These are phyloP conservation scores for Drosophila sp. DNA, from an alignment of 1,140 invertebrate species.

Conservation along the genomic window DNA sequence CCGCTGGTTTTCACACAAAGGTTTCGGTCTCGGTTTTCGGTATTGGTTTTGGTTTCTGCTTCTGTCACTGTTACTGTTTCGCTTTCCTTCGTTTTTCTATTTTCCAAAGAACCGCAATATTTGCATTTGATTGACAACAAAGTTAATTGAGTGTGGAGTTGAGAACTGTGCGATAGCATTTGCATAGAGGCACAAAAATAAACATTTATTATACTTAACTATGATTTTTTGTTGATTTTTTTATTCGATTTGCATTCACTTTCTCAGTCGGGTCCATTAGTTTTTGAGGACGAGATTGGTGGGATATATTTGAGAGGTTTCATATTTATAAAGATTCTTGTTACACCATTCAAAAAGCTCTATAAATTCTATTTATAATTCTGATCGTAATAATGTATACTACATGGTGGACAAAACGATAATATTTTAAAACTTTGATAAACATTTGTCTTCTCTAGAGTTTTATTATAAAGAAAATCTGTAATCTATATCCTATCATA, in stretches of 20 bases:
- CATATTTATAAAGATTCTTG: no score
- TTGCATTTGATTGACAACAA: slow-evolving; percentile 81
- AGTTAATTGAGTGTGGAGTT: slow-evolving; percentile 77
- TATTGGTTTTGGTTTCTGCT: neutral
- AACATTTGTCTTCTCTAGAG: no score
- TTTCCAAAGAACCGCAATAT: slow-evolving; percentile 66
- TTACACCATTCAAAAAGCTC: no score
- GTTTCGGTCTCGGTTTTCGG: slow-evolving; percentile 4
- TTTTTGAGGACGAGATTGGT: no score
- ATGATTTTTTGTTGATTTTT: slow-evolving; percentile 42
- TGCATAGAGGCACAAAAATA: slow-evolving; percentile 65
- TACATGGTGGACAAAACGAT: no score
- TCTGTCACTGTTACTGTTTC: neutral
- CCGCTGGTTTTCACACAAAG: neutral
- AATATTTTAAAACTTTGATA: no score
- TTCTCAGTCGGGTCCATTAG: no score
- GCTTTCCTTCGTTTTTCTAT: slow-evolving; percentile 13
- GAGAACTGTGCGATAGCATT: slow-evolving; percentile 41
- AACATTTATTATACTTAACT: slow-evolving; percentile 79
- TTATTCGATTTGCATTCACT: neutral
- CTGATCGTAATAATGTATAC: no score
- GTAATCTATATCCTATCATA: no score
- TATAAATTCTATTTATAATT: no score
- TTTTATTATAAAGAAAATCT: no score
- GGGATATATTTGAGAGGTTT: no score